Conservation (phyloP, 2,113 vertebrate species). For the Entomyzon cyanotis region DNA sequence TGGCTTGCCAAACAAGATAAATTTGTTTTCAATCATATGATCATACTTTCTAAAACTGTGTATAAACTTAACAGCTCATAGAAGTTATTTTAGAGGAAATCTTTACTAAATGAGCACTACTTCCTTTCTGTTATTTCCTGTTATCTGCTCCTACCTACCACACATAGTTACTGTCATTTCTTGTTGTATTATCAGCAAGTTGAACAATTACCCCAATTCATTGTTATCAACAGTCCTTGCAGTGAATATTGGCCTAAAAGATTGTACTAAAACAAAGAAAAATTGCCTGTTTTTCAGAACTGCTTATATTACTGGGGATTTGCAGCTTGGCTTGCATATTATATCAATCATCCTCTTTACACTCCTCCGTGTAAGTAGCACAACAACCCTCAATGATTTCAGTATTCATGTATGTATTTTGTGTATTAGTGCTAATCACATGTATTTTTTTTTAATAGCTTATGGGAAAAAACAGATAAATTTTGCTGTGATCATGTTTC, state of each 20-base stretch:
- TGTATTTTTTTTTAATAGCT: conserved; percentile 71
- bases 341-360: conserved; percentile 91
- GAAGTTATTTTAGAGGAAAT: not conserved
- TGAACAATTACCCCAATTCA: not conserved
- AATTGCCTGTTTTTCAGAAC: conserved; percentile 75
- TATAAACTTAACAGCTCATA: not conserved
- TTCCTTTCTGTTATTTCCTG: not conserved
- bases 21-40: not conserved
- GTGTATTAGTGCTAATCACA: not conserved
- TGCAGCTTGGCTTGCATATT: conserved; percentile 89
- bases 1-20: not conserved
- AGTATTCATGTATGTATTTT: not conserved
- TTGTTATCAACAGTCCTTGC: not conserved
- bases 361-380: conserved; percentile 86
- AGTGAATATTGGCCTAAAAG: not conserved
- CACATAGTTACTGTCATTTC: not conserved
- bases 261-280: conserved; percentile 21
- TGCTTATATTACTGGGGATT: conserved; percentile 90
- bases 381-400: not conserved
- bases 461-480: conserved; percentile 84
- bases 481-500: conserved; percentile 80
- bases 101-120: not conserved
- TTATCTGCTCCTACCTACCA: not conserved
- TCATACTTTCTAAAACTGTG: not conserved
- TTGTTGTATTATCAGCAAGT: not conserved